Evolutionary conservation across 1,140 invertebrate genomes (phyloP), one percentile per base, ranked within the genome.

Genomic region (Trichonephila clavipes): DNA sequence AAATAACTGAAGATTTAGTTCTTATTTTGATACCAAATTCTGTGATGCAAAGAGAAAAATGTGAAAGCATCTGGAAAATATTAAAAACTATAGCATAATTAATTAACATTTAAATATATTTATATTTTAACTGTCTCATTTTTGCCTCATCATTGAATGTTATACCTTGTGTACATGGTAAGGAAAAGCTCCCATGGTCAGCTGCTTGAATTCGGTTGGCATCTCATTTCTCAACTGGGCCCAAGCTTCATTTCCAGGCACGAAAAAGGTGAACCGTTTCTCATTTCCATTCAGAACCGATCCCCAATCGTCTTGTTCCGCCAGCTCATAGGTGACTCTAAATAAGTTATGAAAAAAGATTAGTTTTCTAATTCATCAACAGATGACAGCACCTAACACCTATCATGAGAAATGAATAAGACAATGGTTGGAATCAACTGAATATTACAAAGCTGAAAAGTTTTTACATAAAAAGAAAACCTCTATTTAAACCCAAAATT

Each of bases 261-360:
- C 98, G 95, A 99, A 99, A 95, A 98, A 98, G 1, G 98, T 99
- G 95, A 97, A 99, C 62, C 97, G 97, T 94, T 97, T 97, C 88
- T 97, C 97, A 51, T 97, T 95, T 16, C 95, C 95, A 18, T 95
- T 86, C n/a, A 99, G 95, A 95, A 97, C 97, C 21, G 97, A 96
- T 95, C 98, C 98, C 96, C 98, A 98, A 91, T 96, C 96, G 66
- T 97, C 88, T 59, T 93, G 87, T 1, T 66, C 59, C 0, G 86
- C 40, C 28, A 94, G 44, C 66, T 90, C n/a, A 34, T 51, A 93
- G 18, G 77, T 94, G 18, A 87, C 88, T 12, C 90, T 92, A 28
- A 6, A 87, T 69, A 62, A 24, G 19, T 12, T 1, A 4, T 19
- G 18, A 72, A 28, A 59, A 6, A 40, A 19, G 14, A 40, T 34